Conservation (phyloP, 1,140 invertebrate species). For the Manduca sexta region DNA sequence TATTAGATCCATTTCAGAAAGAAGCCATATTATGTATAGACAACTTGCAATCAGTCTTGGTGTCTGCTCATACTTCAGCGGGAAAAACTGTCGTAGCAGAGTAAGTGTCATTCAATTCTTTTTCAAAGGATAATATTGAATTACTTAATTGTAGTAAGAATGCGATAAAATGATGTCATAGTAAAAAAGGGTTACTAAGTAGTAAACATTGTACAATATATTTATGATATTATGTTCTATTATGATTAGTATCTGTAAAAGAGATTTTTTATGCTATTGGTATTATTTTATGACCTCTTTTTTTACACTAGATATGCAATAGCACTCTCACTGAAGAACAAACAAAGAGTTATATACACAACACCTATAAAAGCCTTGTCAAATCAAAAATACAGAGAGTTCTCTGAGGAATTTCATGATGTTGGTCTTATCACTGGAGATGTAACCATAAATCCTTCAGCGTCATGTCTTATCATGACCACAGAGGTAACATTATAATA, state of each 20-base stretch:
- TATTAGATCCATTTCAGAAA: conserved; percentile 98
- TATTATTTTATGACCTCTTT: not conserved
- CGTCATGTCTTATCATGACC: conserved; percentile 99
- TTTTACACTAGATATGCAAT: conserved; percentile 79
- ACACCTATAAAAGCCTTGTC: conserved; percentile 99
- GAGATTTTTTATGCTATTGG: not conserved
- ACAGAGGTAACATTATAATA: conserved; percentile 83
- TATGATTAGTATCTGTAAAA: too few relatives aligned
- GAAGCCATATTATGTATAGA: conserved; percentile 98
- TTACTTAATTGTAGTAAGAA: too few relatives aligned
- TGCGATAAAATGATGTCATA: too few relatives aligned
- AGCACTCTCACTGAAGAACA: conserved; percentile 79
- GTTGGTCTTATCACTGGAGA: conserved; percentile 99
- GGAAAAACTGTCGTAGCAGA: conserved; percentile 99
- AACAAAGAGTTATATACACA: conserved; percentile 97
- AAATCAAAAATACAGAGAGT: conserved; percentile 99
- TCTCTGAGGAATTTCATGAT: conserved; percentile 98
- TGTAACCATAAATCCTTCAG: conserved; percentile 98
- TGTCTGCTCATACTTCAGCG: conserved; percentile 99
- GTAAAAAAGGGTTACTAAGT: too few relatives aligned
- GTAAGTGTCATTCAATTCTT: conserved; percentile 77
- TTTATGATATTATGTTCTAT: too few relatives aligned
- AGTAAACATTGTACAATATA: too few relatives aligned
- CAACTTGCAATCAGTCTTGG: conserved; percentile 97
- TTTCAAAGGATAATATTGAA: too few relatives aligned